Conservation (phyloP, 2,888 invertebrate genomes). For the Scrobipalpa costella region DNA sequence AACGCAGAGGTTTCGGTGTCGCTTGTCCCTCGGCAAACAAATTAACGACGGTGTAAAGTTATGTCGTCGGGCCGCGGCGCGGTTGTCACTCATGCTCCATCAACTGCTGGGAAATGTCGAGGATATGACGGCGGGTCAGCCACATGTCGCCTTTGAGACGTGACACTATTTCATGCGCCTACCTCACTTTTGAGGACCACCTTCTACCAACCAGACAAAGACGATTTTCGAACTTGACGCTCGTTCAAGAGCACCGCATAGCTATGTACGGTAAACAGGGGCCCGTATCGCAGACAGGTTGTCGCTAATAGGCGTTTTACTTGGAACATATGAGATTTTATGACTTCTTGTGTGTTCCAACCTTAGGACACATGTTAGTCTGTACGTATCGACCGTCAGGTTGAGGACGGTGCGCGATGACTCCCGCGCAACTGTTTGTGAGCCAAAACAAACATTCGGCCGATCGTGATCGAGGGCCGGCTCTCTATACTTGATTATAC, state of each 20-base stretch:
- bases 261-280: constrained; percentile 68
- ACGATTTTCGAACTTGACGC: constrained; percentile 60
- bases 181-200: constrained; percentile 67
- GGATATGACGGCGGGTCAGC: constrained; percentile 77
- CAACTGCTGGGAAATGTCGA: constrained; percentile 76
- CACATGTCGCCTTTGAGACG: constrained; percentile 70
- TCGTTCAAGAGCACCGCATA: constrained; percentile 64
- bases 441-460: constrained; percentile 68
- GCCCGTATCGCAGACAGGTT: constrained; percentile 74
- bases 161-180: constrained; percentile 72
- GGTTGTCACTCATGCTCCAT: constrained; percentile 80
- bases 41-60: constrained; percentile 77
- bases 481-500: constrained; percentile 53
- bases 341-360: constrained; percentile 73
- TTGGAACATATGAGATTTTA: constrained; percentile 67
- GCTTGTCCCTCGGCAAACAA: constrained; percentile 65
- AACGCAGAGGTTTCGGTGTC: constrained; percentile 59
- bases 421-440: constrained; percentile 56
- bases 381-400: constrained; percentile 55
- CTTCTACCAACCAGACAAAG: constrained; percentile 69
- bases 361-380: constrained; percentile 67
- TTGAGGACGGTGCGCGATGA: constrained; percentile 57
- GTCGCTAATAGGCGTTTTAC: constrained; percentile 78
- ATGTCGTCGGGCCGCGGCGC: constrained; percentile 61
- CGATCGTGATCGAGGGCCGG: constrained; percentile 47